phyloP scores from a whole-genome alignment of 2,888 invertebrate genomes.

The Pseudococcus jackbeardsleyi region DNA sequence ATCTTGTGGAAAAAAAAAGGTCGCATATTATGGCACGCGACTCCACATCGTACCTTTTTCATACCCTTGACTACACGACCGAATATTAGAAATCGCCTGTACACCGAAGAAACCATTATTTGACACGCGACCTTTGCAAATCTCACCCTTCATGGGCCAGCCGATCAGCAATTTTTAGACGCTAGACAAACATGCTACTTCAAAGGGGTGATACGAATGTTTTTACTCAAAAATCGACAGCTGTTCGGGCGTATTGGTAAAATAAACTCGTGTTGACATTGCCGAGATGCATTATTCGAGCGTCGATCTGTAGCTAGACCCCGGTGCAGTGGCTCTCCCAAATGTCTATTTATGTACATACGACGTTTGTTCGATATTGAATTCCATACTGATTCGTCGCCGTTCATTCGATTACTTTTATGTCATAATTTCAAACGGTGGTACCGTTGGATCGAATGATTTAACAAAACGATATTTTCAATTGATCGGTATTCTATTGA shows the following conservation, averaged over 20 bases:
- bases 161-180: conserved; percentile 56
- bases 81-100: neutral
- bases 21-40: neutral
- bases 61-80: neutral
- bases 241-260: conserved; percentile 59
- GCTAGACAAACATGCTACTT: conserved; percentile 61
- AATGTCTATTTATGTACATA: neutral
- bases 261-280: conserved; percentile 62
- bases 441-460: neutral
- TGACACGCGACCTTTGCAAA: conserved; percentile 63
- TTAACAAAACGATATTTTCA: neutral
- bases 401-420: conserved; percentile 9
- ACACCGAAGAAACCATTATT: conserved; percentile 13
- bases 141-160: conserved; percentile 20
- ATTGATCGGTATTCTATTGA: neutral
- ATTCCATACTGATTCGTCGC: neutral
- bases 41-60: neutral
- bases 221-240: conserved; percentile 63
- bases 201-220: conserved; percentile 62
- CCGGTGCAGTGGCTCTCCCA: neutral
- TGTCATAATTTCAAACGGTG: neutral
- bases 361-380: neutral
- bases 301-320: neutral
- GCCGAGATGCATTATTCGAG: conserved; percentile 34
- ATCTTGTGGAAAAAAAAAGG: neutral